Evolutionary conservation across 1,140 invertebrate genomes (phyloP).

Genomic region (Meloidogyne exigua): DNA sequence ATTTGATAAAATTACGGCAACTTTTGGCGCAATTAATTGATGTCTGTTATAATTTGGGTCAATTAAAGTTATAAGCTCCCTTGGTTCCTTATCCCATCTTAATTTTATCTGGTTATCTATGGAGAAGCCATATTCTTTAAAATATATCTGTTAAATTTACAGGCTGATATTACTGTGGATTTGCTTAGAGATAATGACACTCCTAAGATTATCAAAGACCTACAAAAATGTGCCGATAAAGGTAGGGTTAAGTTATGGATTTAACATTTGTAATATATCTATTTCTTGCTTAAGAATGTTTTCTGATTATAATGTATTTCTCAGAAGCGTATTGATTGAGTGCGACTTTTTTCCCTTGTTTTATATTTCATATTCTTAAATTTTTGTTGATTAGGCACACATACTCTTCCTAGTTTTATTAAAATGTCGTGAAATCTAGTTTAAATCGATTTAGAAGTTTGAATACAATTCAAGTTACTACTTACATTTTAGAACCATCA

Average conservation of each 20-base stretch:
- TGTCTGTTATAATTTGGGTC: background rate
- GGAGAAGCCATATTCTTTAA: too few species aligned
- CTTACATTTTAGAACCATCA: too few species aligned
- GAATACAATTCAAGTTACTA: too few species aligned
- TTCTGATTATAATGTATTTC: background rate
- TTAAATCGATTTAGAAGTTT: too few species aligned
- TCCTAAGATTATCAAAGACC: conserved; percentile 8
- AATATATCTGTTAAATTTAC: background rate
- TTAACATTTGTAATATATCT: too few species aligned
- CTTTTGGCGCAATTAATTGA: conserved; percentile 12
- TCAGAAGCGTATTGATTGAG: background rate
- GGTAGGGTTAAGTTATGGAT: background rate
- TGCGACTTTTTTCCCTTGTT: background rate
- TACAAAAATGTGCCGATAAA: conserved; percentile 15
- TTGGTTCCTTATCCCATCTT: background rate
- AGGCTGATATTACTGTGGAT: conserved; percentile 18
- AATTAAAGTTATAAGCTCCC: background rate
- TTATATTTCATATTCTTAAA: background rate
- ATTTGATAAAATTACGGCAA: conserved; percentile 9
- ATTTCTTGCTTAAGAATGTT: background rate
- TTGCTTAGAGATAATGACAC: conserved; percentile 17
- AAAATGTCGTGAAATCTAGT: too few species aligned
- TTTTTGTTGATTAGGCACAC: background rate
- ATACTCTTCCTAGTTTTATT: background rate
- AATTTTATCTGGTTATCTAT: too few species aligned